Evolutionary conservation across 2,888 invertebrate genomes (phyloP).

Genomic region (Dysmachus trigonus): DNA sequence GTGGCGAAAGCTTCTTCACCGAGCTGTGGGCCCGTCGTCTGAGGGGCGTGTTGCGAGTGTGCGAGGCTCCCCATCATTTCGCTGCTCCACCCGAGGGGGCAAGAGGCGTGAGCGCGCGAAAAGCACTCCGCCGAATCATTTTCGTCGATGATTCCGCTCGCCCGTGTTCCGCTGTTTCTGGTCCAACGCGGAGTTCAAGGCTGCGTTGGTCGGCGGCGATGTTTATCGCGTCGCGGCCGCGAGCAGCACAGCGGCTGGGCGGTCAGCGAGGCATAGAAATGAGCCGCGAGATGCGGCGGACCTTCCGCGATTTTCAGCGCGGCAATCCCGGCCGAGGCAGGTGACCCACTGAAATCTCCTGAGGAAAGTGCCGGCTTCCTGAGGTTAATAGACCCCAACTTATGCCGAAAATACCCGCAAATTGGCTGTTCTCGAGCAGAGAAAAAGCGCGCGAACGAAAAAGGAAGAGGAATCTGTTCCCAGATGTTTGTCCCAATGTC

Average conservation of each 20-base stretch:
- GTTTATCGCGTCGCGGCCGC: background rate
- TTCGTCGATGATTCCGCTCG: background rate
- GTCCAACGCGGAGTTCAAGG: conserved; percentile 11
- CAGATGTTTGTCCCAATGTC: background rate
- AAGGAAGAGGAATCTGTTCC: background rate
- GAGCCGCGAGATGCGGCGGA: background rate
- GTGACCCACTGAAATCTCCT: background rate
- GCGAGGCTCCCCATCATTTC: background rate
- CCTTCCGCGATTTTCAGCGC: background rate
- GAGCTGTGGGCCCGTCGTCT: background rate
- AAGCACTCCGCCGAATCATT: background rate
- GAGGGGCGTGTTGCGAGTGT: background rate
- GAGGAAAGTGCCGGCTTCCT: background rate
- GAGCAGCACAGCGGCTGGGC: background rate
- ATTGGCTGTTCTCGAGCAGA: background rate
- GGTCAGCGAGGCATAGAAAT: background rate
- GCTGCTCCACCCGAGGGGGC: background rate
- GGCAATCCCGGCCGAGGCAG: too few species aligned
- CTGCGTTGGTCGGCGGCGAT: background rate
- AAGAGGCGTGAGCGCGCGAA: background rate
- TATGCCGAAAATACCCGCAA: background rate
- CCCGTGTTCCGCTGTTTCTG: background rate
- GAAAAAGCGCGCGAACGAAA: background rate
- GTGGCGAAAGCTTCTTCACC: background rate
- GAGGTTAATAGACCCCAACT: background rate